Percentiles rank a stretch among this genome's conserved stretches.
These are phyloP conservation scores for Falco berigora DNA, from an alignment of 2,797 vertebrate genomes.

Conservation along the genomic window DNA sequence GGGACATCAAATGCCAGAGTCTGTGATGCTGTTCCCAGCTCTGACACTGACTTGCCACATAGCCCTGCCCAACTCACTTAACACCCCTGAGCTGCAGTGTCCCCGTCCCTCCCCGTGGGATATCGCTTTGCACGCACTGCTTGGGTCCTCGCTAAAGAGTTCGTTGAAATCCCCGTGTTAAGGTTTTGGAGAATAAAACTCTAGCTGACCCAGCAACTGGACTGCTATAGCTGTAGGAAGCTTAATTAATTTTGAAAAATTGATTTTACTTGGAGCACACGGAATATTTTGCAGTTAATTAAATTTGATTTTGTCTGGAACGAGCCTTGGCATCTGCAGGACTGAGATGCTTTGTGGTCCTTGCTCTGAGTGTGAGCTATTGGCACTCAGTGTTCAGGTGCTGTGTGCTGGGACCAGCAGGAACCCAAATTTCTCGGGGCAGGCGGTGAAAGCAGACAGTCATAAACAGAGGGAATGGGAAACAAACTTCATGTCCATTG, in stretches of 20 bases:
- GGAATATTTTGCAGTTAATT: background rate
- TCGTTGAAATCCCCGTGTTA: background rate
- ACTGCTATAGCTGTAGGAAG: background rate
- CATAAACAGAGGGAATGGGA: background rate
- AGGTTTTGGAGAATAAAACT: background rate
- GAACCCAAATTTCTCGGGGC: background rate
- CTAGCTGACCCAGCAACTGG: background rate
- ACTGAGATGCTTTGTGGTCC: background rate
- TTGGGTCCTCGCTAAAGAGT: background rate
- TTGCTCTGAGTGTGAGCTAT: background rate
- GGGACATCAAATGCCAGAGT: background rate
- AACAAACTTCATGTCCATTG: background rate
- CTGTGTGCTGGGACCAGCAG: background rate
- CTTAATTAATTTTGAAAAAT: background rate
- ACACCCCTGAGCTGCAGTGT: background rate
- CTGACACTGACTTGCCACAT: background rate
- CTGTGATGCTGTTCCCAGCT: background rate
- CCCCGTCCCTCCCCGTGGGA: fast-evolving
- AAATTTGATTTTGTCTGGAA: background rate
- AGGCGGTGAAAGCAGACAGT: background rate
- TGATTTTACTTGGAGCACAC: background rate
- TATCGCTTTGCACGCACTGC: fast-evolving
- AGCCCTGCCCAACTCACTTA: background rate
- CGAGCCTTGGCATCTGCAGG: background rate
- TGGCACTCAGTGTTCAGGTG: background rate